These are phyloP conservation scores for Torymus tubicola DNA, from an alignment of 2,888 invertebrate genomes.

Conservation along the genomic window DNA sequence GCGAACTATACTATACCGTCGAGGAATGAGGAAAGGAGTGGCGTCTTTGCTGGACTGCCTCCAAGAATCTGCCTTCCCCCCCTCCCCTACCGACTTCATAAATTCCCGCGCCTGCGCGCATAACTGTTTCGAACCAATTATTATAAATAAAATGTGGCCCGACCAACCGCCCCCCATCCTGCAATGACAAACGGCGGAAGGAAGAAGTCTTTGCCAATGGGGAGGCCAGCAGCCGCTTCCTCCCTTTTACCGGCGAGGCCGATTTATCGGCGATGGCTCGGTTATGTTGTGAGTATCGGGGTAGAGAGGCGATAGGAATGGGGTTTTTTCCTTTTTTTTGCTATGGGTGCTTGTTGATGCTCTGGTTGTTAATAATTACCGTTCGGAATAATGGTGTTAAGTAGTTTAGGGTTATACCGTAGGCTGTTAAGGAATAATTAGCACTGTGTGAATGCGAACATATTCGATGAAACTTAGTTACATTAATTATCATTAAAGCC, in stretches of 20 bases:
- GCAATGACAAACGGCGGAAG: constrained; percentile 72
- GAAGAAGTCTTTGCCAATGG: constrained; percentile 41
- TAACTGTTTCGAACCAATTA: constrained; percentile 75
- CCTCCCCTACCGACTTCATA: constrained; percentile 72
- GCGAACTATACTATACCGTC: neutral
- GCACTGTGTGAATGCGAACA: no score
- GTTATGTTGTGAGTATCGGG: no score
- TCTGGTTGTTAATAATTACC: no score
- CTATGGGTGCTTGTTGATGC: no score
- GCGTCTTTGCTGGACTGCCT: constrained; percentile 70
- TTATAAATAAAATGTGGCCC: constrained; percentile 74
- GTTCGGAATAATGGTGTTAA: no score
- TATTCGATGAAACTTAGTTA: no score
- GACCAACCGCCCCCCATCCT: constrained; percentile 33
- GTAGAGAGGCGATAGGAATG: no score
- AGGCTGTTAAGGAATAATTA: no score
- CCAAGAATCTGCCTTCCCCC: constrained; percentile 71
- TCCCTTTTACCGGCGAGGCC: constrained; percentile 24
- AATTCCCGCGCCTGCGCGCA: constrained; percentile 65
- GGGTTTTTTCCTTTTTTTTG: no score
- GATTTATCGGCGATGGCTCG: constrained; percentile 36
- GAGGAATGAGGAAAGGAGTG: constrained; percentile 2
- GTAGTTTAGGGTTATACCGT: no score
- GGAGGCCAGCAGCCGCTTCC: neutral
- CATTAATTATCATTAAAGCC: no score